phyloP scores from a whole-genome alignment of 2,888 invertebrate genomes.

The Criorhina ranunculi region DNA sequence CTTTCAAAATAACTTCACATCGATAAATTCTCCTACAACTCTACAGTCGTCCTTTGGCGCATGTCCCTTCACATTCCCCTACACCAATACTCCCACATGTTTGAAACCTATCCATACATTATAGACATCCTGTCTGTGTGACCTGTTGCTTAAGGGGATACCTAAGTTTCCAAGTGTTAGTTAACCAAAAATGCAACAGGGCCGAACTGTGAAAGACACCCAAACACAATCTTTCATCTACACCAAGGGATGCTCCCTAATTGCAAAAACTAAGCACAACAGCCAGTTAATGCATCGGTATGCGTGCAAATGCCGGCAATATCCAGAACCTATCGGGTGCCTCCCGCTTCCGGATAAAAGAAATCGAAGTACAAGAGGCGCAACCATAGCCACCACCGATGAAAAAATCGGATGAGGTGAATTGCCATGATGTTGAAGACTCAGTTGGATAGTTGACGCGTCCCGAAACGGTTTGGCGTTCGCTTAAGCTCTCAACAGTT shows the following conservation, averaged over 20 bases:
- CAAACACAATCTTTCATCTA: constrained; percentile 2
- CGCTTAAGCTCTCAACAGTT: constrained; percentile 71
- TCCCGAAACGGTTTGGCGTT: constrained; percentile 84
- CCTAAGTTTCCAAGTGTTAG: constrained; percentile 6
- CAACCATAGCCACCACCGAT: constrained; percentile 44
- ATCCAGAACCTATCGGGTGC: constrained; percentile 75
- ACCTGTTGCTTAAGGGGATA: constrained; percentile 74
- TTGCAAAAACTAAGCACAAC: constrained; percentile 19
- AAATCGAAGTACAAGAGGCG: constrained; percentile 56
- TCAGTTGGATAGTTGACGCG: constrained; percentile 84
- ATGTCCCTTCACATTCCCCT: constrained; percentile 60
- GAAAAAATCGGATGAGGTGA: constrained; percentile 78
- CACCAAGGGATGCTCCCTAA: constrained; percentile 54
- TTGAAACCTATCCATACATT: constrained; percentile 21
- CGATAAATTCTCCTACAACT: constrained; percentile 55
- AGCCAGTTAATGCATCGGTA: constrained; percentile 30
- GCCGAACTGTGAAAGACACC: not conserved
- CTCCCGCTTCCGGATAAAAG: constrained; percentile 74
- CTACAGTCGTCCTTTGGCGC: constrained; percentile 26
- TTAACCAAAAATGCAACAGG: constrained; percentile 68
- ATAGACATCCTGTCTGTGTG: constrained; percentile 44
- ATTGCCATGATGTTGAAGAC: constrained; percentile 77
- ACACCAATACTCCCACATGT: constrained; percentile 3
- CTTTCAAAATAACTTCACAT: not conserved
- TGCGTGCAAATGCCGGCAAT: constrained; percentile 68